Conservation (phyloP, 2,888 invertebrate species). For the Molanna angustata region DNA sequence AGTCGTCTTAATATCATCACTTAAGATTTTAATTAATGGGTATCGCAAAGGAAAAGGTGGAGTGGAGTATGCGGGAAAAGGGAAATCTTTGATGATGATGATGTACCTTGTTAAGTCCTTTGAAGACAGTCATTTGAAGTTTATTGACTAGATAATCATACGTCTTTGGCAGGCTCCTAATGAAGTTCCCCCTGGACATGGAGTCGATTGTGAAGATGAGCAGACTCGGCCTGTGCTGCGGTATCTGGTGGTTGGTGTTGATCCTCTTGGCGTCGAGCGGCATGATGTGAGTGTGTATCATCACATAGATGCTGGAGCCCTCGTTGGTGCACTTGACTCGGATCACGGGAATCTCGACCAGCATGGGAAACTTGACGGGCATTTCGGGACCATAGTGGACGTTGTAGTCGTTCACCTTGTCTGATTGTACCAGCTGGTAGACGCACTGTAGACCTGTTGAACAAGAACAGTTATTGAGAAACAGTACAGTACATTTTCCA, state of each 20-base stretch:
- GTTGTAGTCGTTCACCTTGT: conserved; percentile 23
- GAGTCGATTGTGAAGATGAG: conserved; percentile 31
- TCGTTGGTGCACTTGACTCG: conserved; percentile 21
- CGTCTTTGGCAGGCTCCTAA: conserved; percentile 24
- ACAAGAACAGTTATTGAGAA: too few species aligned
- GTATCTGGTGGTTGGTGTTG: conserved; percentile 16
- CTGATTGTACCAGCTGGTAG: conserved; percentile 19
- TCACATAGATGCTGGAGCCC: conserved; percentile 14
- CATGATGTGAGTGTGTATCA: conserved; percentile 30
- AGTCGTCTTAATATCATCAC: too few species aligned
- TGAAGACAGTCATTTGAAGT: conserved; percentile 27
- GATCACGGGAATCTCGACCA: conserved; percentile 19
- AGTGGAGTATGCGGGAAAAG: too few species aligned
- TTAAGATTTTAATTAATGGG: too few species aligned
- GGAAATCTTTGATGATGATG: too few species aligned
- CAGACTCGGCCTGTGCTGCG: conserved; percentile 27
- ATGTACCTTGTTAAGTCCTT: conserved; percentile 31
- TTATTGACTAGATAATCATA: conserved; percentile 22
- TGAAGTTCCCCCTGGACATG: conserved; percentile 31
- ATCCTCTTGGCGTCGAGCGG: conserved; percentile 7
- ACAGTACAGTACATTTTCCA: too few species aligned
- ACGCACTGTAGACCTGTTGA: conserved; percentile 27
- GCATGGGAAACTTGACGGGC: conserved; percentile 21
- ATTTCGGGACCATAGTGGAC: conserved; percentile 20
- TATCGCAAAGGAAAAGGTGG: too few species aligned